phyloP scores from a whole-genome alignment of 2,113 vertebrate genomes.

The Alaudala cheleensis region DNA sequence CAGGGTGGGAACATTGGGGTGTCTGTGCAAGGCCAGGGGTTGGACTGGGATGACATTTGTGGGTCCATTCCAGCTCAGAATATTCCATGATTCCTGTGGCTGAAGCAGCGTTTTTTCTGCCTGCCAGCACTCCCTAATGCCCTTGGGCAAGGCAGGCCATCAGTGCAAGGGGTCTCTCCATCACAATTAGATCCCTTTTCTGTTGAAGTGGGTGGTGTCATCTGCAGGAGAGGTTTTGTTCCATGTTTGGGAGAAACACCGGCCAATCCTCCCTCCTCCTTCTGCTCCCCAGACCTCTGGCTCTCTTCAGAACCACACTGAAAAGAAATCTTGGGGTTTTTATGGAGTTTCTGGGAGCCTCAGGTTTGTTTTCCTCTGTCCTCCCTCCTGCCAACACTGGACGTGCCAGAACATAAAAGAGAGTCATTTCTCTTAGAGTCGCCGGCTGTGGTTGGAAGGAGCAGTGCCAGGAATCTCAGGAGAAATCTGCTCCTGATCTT shows the following conservation, averaged over 20 bases:
- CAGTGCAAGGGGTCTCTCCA: neutral
- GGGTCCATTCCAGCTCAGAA: neutral
- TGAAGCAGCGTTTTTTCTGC: neutral
- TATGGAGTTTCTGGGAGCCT: slow-evolving; percentile 30
- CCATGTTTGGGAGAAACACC: neutral
- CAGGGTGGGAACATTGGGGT: neutral
- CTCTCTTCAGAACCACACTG: neutral
- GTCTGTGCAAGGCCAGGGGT: neutral
- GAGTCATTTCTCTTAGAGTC: neutral
- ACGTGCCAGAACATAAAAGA: slow-evolving; percentile 34
- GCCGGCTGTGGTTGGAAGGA: neutral
- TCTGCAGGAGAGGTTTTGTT: neutral
- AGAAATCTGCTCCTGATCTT: slow-evolving; percentile 43
- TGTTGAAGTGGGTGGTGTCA: neutral
- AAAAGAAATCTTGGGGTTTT: slow-evolving; percentile 44
- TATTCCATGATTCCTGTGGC: neutral
- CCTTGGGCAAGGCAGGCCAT: neutral
- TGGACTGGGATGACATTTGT: neutral
- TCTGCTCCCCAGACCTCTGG: neutral
- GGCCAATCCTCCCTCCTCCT: neutral
- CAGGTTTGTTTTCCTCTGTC: slow-evolving; percentile 7
- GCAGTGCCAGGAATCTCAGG: neutral
- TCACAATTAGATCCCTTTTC: neutral
- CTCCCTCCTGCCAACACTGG: neutral
- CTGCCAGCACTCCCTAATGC: neutral